Percentiles rank a stretch among this genome's conserved stretches.
Conservation (phyloP, 2,888 invertebrate genomes). For the Lepidochrysops patricia region DNA sequence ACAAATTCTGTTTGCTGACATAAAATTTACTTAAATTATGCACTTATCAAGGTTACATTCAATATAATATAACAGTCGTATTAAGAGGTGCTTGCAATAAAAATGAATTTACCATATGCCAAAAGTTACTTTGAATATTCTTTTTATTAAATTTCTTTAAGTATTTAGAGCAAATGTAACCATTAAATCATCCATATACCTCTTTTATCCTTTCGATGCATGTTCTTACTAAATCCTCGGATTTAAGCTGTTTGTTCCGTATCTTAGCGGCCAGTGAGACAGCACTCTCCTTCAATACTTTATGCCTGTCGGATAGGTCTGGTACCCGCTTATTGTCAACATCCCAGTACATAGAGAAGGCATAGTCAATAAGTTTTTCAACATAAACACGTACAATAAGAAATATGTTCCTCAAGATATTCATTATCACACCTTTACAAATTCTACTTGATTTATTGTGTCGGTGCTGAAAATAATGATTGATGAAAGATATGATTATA, state of each 20-base stretch:
- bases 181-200: constrained; percentile 63
- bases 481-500: background rate
- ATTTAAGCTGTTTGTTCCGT: constrained; percentile 74
- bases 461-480: constrained; percentile 34
- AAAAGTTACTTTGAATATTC: too few species aligned
- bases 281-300: constrained; percentile 75
- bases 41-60: too few species aligned
- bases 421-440: constrained; percentile 44
- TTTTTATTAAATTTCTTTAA: too few species aligned
- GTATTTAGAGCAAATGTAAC: background rate
- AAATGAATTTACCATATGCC: too few species aligned
- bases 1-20: too few species aligned
- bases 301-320: constrained; percentile 45
- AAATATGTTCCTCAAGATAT: constrained; percentile 44
- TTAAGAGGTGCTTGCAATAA: too few species aligned
- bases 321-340: constrained; percentile 42
- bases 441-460: constrained; percentile 50
- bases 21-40: too few species aligned
- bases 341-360: constrained; percentile 53
- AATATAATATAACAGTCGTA: too few species aligned
- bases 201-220: constrained; percentile 85
- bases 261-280: constrained; percentile 79
- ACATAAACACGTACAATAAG: constrained; percentile 46
- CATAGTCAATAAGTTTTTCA: constrained; percentile 47
- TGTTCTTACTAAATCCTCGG: constrained; percentile 80